These are phyloP conservation scores for Artemisiospiza belli DNA, from an alignment of 2,113 vertebrate genomes.

Conservation along the genomic window DNA sequence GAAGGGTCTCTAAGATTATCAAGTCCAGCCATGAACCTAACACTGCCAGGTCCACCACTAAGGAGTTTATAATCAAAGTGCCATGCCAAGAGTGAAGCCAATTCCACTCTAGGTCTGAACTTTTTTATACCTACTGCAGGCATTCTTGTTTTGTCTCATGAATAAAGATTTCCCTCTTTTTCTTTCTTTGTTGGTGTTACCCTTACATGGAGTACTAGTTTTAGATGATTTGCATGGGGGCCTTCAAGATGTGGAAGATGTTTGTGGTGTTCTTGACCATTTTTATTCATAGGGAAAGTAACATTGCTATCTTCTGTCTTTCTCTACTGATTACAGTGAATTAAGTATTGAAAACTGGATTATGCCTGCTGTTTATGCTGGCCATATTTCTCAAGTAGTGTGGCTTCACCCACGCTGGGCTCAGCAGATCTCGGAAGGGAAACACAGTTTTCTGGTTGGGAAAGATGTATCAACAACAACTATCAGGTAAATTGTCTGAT, in stretches of 20 bases:
- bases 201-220: not conserved
- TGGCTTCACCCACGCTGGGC: conserved; percentile 96
- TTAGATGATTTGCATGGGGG: no score
- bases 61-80: not conserved
- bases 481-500: conserved; percentile 82
- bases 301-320: not conserved
- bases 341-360: conserved; percentile 99
- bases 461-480: conserved; percentile 92
- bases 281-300: not conserved
- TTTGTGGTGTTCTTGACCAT: not conserved
- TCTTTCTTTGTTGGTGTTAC: not conserved
- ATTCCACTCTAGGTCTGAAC: not conserved
- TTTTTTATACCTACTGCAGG: not conserved
- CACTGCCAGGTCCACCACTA: not conserved
- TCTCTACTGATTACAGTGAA: conserved; percentile 76
- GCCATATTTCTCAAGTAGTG: conserved; percentile 88
- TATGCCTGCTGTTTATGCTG: conserved; percentile 96
- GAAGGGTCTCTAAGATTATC: not conserved
- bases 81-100: not conserved
- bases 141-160: not conserved
- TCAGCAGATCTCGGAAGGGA: conserved; percentile 92
- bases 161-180: not conserved
- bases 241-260: not conserved
- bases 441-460: conserved; percentile 87
- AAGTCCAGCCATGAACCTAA: not conserved